Percentiles rank a stretch among this genome's conserved stretches.
These are phyloP conservation scores for Plebejus melissa DNA, from an alignment of 2,888 invertebrate species.

Conservation along the genomic window DNA sequence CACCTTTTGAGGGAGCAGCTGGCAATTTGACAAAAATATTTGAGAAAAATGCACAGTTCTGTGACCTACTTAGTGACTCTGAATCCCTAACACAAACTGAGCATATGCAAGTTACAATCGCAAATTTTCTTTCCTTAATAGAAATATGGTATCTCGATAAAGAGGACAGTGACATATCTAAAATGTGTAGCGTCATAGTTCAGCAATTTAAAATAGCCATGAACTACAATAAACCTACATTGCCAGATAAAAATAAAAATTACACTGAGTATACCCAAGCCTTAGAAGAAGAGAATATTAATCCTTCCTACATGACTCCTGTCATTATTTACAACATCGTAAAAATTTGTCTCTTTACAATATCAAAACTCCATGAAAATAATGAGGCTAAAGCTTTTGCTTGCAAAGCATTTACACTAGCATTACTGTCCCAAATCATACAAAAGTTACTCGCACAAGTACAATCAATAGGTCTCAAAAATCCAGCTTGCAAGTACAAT, in stretches of 20 bases:
- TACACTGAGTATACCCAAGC: conserved; percentile 73
- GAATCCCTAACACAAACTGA: conserved; percentile 65
- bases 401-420: conserved; percentile 90
- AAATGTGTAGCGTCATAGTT: conserved; percentile 83
- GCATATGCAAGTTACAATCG: conserved; percentile 70
- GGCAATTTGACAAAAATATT: conserved; percentile 89
- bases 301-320: conserved; percentile 80
- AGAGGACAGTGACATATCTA: conserved; percentile 82
- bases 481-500: conserved; percentile 64
- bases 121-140: conserved; percentile 77
- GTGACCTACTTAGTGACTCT: conserved; percentile 72
- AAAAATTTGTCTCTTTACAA: conserved; percentile 88
- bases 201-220: conserved; percentile 87
- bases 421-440: conserved; percentile 86
- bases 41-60: conserved; percentile 82
- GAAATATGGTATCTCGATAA: conserved; percentile 82
- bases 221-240: conserved; percentile 68
- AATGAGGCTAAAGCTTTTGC: conserved; percentile 90
- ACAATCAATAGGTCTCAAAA: conserved; percentile 60
- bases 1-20: conserved; percentile 93
- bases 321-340: conserved; percentile 90
- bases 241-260: conserved; percentile 75
- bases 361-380: conserved; percentile 85
- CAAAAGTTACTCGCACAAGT: conserved; percentile 74
- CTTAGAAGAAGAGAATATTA: conserved; percentile 66